A percentile compares a stretch with the other conserved stretches of the same genome.
Evolutionary conservation across 2,113 vertebrate species (phyloP).

Genomic region (Varanus komodoensis): DNA sequence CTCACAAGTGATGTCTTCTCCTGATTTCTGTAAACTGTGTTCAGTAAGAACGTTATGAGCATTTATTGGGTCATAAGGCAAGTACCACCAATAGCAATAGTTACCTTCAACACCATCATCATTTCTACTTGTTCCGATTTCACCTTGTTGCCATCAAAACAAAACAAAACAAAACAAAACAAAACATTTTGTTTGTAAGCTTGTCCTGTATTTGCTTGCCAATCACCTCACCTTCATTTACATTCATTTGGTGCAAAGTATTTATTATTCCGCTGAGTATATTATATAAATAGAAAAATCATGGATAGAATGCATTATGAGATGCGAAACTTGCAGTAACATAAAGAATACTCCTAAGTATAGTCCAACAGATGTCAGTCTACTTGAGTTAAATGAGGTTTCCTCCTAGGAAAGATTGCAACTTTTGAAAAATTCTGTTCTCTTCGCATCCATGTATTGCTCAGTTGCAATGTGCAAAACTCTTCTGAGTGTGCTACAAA

Average conservation of each 20-base stretch:
- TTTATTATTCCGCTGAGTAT: neutral
- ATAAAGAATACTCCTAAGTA: neutral
- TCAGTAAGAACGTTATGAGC: neutral
- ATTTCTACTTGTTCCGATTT: neutral
- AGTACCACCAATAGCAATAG: neutral
- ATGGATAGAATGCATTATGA: neutral
- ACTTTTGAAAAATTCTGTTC: neutral
- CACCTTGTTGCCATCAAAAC: neutral
- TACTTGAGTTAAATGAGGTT: neutral
- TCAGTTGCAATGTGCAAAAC: neutral
- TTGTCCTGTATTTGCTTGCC: neutral
- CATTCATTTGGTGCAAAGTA: conserved; percentile 3
- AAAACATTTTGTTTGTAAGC: neutral
- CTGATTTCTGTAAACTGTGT: neutral
- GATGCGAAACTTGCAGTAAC: conserved; percentile 2
- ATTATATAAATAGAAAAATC: neutral
- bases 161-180: neutral
- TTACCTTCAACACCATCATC: neutral
- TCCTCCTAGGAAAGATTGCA: neutral
- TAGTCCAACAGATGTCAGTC: neutral
- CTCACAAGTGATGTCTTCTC: neutral
- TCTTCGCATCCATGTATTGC: neutral
- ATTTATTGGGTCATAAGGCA: neutral
- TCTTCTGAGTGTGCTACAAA: neutral
- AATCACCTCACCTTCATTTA: neutral